Evolutionary conservation across 2,888 invertebrate genomes (phyloP).

Genomic region (Taphrorychus bicolor): DNA sequence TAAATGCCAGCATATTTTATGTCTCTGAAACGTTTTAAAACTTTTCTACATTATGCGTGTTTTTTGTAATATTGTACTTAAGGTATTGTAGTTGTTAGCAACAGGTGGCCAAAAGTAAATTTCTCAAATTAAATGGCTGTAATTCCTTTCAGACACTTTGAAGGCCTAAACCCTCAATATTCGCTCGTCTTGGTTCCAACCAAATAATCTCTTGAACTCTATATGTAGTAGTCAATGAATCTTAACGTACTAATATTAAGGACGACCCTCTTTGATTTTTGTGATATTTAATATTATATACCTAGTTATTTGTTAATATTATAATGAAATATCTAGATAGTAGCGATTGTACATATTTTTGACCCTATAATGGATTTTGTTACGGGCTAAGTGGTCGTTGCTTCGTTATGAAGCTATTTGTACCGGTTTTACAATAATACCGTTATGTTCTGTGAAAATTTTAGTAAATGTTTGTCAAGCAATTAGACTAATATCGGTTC

Average conservation of each 20-base stretch:
- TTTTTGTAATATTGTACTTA: no score
- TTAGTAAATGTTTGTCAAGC: neutral
- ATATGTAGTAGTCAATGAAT: conserved; percentile 48
- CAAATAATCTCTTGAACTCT: neutral
- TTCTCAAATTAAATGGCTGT: neutral
- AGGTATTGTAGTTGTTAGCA: no score
- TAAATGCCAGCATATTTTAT: no score
- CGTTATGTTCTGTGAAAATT: neutral
- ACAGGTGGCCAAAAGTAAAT: neutral
- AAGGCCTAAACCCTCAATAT: conserved; percentile 9
- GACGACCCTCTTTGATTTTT: conserved; percentile 50
- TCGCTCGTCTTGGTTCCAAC: neutral
- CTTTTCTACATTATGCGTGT: no score
- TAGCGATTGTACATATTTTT: conserved; percentile 41
- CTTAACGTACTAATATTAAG: conserved; percentile 29
- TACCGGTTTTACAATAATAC: conserved; percentile 34
- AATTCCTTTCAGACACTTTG: neutral
- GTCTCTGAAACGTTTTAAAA: no score
- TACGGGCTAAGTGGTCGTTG: conserved; percentile 10
- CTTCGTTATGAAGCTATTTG: conserved; percentile 25
- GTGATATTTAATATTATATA: conserved; percentile 47
- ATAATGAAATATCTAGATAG: conserved; percentile 47
- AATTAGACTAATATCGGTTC: no score
- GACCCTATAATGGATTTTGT: conserved; percentile 36
- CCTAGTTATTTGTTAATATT: conserved; percentile 44